phyloP scores from a whole-genome alignment of 1,140 invertebrate genomes.

The Penaeus chinensis region DNA sequence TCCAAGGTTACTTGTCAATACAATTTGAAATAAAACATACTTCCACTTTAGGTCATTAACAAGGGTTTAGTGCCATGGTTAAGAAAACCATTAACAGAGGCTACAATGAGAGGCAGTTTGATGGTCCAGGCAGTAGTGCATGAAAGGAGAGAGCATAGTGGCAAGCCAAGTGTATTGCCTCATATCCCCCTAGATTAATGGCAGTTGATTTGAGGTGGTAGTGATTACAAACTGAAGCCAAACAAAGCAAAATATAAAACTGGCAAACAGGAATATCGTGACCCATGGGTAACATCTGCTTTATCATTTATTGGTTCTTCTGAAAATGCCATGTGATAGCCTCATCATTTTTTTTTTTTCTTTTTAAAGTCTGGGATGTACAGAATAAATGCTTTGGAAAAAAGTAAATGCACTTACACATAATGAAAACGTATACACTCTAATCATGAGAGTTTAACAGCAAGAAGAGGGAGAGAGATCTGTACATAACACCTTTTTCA shows the following conservation, averaged over 20 bases:
- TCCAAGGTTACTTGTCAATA: too few species aligned
- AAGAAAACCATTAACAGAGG: background rate
- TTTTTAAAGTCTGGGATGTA: constrained; percentile 11
- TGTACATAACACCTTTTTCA: constrained; percentile 19
- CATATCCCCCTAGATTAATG: constrained; percentile 47
- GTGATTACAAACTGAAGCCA: background rate
- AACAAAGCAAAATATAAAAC: constrained; percentile 8
- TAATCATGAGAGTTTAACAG: constrained; percentile 11
- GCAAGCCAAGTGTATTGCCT: constrained; percentile 34
- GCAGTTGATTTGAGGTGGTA: constrained; percentile 43
- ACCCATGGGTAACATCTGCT: background rate
- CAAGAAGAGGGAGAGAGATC: constrained; percentile 2
- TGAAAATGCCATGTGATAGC: constrained; percentile 27
- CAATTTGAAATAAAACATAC: too few species aligned
- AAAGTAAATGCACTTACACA: constrained; percentile 10
- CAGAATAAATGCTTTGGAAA: constrained; percentile 21
- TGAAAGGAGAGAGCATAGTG: constrained; percentile 42
- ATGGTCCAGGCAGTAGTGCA: constrained; percentile 16
- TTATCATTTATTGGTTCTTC: constrained; percentile 20
- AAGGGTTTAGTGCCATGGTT: too few species aligned
- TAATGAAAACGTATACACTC: too few species aligned
- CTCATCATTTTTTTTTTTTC: constrained; percentile 17
- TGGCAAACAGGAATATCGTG: constrained; percentile 7
- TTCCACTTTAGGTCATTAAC: too few species aligned
- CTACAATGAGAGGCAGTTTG: constrained; percentile 29